A percentile compares a stretch with the other conserved stretches of the same genome.
Evolutionary conservation across 2,113 vertebrate genomes (phyloP).

Genomic region (Ptilonorhynchus violaceus): DNA sequence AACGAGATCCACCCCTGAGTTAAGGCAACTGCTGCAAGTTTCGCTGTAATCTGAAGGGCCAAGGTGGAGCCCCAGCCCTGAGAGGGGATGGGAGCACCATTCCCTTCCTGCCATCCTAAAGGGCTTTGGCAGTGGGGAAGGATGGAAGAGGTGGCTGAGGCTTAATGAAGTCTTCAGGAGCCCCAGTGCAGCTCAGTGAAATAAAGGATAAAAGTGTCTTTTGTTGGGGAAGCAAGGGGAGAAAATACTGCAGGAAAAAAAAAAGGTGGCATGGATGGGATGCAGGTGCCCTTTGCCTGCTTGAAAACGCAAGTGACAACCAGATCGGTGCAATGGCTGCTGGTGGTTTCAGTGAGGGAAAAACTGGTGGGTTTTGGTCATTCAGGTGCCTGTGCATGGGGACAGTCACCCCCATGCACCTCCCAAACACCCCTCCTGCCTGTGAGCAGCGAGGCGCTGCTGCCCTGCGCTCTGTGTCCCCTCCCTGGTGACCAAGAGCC

Average conservation of each 20-base stretch:
- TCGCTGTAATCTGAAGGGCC: neutral
- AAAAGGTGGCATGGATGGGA: neutral
- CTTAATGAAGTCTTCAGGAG: neutral
- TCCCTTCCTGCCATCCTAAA: neutral
- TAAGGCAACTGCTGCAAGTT: neutral
- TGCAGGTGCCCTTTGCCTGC: neutral
- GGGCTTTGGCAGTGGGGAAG: neutral
- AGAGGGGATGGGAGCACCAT: accelerated
- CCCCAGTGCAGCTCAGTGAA: neutral
- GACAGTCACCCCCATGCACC: accelerated
- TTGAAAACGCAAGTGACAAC: neutral
- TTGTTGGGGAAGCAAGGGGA: neutral
- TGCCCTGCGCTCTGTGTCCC: neutral
- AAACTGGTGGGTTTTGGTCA: neutral
- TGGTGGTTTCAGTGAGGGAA: neutral
- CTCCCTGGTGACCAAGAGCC: neutral
- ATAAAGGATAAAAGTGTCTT: neutral
- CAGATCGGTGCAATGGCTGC: accelerated
- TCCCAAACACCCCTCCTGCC: neutral
- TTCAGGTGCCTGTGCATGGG: neutral
- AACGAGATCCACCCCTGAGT: neutral
- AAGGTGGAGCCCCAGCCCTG: accelerated
- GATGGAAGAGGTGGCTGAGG: neutral
- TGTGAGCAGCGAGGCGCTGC: accelerated
- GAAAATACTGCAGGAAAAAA: neutral